Conservation (phyloP, 1,140 invertebrate genomes). For the Piezodorus guildinii region DNA sequence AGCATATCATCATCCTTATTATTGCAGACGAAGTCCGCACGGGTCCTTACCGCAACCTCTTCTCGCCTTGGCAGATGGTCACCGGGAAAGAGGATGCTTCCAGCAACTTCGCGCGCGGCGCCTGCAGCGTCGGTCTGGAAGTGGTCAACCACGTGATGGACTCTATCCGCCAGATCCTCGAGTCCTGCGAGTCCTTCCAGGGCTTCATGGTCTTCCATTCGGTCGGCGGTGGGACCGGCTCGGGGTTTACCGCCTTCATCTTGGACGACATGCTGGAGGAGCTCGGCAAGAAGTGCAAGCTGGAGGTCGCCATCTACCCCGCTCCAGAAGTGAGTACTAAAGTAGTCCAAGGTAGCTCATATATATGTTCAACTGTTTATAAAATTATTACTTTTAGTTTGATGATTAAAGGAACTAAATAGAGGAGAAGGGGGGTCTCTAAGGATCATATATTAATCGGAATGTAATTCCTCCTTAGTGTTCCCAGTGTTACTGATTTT, state of each 20-base stretch:
- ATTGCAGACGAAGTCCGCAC: slow-evolving; percentile 49
- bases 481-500: no score
- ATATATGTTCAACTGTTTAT: no score
- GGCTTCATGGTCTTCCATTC: slow-evolving; percentile 72
- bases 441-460: no score
- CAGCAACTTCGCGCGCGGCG: slow-evolving; percentile 76
- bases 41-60: slow-evolving; percentile 59
- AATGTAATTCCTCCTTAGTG: no score
- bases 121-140: slow-evolving; percentile 42
- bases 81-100: slow-evolving; percentile 80
- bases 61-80: slow-evolving; percentile 63
- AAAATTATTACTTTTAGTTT: no score
- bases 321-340: slow-evolving; percentile 51
- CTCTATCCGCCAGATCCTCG: slow-evolving; percentile 32
- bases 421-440: no score
- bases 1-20: background rate
- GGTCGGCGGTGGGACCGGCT: slow-evolving; percentile 72
- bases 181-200: slow-evolving; percentile 43
- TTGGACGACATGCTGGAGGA: slow-evolving; percentile 66
- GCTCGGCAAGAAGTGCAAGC: slow-evolving; percentile 61
- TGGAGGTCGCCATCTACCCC: slow-evolving; percentile 67
- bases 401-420: no score
- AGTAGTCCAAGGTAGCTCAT: no score
- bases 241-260: slow-evolving; percentile 65
- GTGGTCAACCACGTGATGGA: slow-evolving; percentile 36